Conservation (phyloP, 2,797 vertebrate genomes). For the Amblyraja radiata region DNA sequence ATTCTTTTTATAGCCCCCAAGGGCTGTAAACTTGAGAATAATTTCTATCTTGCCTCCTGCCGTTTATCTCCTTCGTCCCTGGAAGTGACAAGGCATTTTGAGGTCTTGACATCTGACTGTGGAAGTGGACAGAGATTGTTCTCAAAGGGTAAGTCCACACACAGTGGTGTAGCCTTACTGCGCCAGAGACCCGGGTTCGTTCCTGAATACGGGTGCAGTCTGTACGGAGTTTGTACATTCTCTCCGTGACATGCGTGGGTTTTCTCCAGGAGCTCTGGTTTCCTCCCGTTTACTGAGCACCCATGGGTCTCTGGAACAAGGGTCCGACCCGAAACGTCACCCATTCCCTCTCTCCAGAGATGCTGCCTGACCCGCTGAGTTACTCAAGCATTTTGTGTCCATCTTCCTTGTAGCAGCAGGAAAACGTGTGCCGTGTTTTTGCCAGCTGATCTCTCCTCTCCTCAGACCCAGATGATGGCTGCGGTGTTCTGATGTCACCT, state of each 20-base stretch:
- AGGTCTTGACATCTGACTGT: neutral
- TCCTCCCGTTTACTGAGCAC: neutral
- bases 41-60: neutral
- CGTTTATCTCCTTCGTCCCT: neutral
- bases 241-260: too few species aligned
- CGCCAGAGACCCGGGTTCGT: too few species aligned
- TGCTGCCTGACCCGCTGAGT: too few species aligned
- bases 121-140: neutral
- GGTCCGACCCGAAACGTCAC: too few species aligned
- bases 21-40: neutral
- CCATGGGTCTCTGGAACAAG: neutral
- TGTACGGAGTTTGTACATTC: too few species aligned
- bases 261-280: neutral
- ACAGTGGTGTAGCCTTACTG: too few species aligned
- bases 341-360: neutral
- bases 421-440: neutral
- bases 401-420: neutral
- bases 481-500: too few species aligned
- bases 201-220: too few species aligned
- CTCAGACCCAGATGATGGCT: too few species aligned
- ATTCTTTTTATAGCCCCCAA: constrained; percentile 17
- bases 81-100: too few species aligned
- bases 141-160: neutral
- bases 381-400: too few species aligned
- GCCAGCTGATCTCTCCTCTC: neutral